Conservation (phyloP, 2,797 vertebrate genomes). For the Danio kyathit region DNA sequence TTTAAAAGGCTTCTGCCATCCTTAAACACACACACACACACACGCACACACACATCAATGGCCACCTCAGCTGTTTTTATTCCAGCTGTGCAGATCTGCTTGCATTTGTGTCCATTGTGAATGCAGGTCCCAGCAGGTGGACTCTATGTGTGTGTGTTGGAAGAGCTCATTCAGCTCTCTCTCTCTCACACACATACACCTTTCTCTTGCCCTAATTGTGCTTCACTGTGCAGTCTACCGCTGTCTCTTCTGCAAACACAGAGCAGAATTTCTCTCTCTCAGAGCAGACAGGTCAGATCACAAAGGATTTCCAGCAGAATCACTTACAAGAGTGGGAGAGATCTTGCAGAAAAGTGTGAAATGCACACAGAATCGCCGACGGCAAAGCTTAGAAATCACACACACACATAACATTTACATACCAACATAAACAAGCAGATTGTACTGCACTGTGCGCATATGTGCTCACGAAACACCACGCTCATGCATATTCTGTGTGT, state of each 20-base stretch:
- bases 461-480: conserved; percentile 9
- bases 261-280: background rate
- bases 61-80: background rate
- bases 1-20: too few relatives aligned
- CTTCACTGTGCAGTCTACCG: conserved; percentile 25
- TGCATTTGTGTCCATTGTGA: background rate
- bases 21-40: too few relatives aligned
- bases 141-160: background rate
- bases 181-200: background rate
- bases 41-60: too few relatives aligned
- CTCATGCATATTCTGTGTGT: background rate
- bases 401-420: background rate
- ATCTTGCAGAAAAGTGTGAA: conserved; percentile 16
- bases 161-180: background rate
- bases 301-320: conserved; percentile 43
- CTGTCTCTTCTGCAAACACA: conserved; percentile 35
- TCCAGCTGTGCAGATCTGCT: background rate
- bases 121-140: conserved; percentile 7
- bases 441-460: conserved; percentile 20
- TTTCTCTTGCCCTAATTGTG: background rate
- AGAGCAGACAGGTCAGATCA: conserved; percentile 44
- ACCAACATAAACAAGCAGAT: background rate
- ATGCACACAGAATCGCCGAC: conserved; percentile 16
- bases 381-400: conserved; percentile 17
- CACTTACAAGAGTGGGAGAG: conserved; percentile 19